phyloP scores from a whole-genome alignment of 2,113 vertebrate species.

The Equus quagga region DNA sequence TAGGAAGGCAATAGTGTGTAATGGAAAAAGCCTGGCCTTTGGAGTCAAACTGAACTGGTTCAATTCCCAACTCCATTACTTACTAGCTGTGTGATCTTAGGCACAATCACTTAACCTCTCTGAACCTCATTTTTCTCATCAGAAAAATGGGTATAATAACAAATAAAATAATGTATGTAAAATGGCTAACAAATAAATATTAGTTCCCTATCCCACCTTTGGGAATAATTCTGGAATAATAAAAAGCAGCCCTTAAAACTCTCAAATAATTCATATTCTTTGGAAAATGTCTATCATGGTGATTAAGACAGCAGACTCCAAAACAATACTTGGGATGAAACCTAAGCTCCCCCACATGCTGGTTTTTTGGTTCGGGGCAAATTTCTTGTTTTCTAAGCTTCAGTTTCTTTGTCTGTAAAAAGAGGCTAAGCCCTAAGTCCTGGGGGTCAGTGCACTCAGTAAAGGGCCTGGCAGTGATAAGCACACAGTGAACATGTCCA shows the following conservation, averaged over 20 bases:
- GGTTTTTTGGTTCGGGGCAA: not conserved
- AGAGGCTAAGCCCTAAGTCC: not conserved
- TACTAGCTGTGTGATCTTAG: not conserved
- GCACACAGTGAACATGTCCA: accelerated
- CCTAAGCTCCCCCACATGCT: not conserved
- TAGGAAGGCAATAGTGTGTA: not conserved
- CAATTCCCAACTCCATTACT: not conserved
- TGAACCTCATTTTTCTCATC: not conserved
- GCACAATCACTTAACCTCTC: not conserved
- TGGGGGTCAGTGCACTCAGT: not conserved
- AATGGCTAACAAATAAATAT: not conserved
- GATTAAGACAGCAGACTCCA: not conserved
- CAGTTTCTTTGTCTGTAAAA: not conserved
- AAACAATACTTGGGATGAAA: not conserved
- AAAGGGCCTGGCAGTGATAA: not conserved
- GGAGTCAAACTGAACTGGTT: not conserved
- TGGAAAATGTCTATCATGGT: not conserved
- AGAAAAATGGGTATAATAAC: not conserved
- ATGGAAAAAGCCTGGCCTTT: not conserved
- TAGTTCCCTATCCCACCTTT: not conserved
- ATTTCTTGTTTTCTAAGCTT: not conserved
- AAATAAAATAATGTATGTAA: not conserved
- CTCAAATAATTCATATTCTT: not conserved
- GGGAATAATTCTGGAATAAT: not conserved
- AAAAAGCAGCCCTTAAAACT: not conserved